Evolutionary conservation across 2,113 vertebrate species (phyloP), one percentile per base, ranked within the genome.

Genomic region (Perccottus glenii): DNA sequence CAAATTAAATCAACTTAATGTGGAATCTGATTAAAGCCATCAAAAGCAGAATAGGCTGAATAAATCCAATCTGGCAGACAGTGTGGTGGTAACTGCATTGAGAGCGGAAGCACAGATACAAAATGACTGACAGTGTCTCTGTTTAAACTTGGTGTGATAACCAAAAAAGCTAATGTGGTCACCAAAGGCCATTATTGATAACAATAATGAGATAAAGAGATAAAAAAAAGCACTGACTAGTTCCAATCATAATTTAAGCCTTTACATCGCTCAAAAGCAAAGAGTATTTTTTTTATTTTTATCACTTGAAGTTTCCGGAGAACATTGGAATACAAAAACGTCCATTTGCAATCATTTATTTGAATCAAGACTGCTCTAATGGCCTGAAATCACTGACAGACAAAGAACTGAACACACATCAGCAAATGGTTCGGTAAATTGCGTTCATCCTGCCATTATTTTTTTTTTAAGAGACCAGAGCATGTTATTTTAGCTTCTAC

Each of bases 1-100:
- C 67, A 82, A 85, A 79, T 88, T 81, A 78, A 79, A 88, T 90
- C 82, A 86, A 75, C 67, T 71, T 57, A 70, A 77, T 59, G 75
- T 69, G 70, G 60, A 81, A 85, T 85, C 69, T 61, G 60, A 82
- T 75, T 83, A 85, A 33, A 51, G 63, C 58, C 70, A 78, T 77
- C 64, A 78, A 82, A 83, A 50, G 42, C 57, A 68, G 55, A 73
- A 77, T 67, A 75, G 51, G 60, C 70, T 45, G 43, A 75, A 82
- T 78, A 68, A 87, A 85, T 82, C 56, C 60, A 78, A 78, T 77
- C 74, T 70, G 16, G n/a, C 67, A 43, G 75, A 61, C 56, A 32
- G 50, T 46, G 66, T 35, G 52, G 44, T 64, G 72, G 68, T 48
- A n/a, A 46, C 51, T 45, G 64, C 11, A 53, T 33, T 57, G 27